Conservation (phyloP, 2,797 vertebrate species). For the Menidia menidia region DNA sequence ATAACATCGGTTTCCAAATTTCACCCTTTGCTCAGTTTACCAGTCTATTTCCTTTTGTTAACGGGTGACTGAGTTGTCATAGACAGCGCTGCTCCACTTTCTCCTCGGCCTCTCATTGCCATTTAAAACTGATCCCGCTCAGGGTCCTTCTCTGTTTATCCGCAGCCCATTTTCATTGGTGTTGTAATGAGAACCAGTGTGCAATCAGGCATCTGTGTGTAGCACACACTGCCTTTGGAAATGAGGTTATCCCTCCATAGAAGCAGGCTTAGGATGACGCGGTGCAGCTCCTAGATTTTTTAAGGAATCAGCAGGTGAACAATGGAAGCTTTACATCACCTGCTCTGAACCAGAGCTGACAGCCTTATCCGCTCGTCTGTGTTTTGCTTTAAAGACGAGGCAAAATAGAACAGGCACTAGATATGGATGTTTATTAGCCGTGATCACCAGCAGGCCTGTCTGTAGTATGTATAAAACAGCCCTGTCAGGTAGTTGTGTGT, state of each 20-base stretch:
- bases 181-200: conserved; percentile 48
- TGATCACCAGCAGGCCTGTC: conserved; percentile 4
- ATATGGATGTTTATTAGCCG: conserved; percentile 39
- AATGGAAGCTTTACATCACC: conserved; percentile 37
- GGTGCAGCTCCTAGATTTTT: conserved; percentile 48
- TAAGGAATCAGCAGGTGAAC: conserved; percentile 59
- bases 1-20: conserved; percentile 33
- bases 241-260: conserved; percentile 51
- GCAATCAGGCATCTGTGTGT: conserved; percentile 37
- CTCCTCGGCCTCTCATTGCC: conserved; percentile 2
- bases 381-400: conserved; percentile 49
- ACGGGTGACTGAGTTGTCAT: conserved; percentile 50
- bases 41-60: conserved; percentile 60
- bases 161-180: conserved; percentile 9
- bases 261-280: conserved; percentile 39
- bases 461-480: neutral
- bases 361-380: conserved; percentile 25
- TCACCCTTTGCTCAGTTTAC: conserved; percentile 22
- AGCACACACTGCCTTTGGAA: conserved; percentile 39
- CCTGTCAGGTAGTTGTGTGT: neutral
- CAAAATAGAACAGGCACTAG: conserved; percentile 17
- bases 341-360: conserved; percentile 34
- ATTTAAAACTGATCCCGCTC: conserved; percentile 55
- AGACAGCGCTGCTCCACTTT: conserved; percentile 56
- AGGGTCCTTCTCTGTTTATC: conserved; percentile 27